phyloP scores from a whole-genome alignment of 2,888 invertebrate genomes.

The Dromius quadrimaculatus region DNA sequence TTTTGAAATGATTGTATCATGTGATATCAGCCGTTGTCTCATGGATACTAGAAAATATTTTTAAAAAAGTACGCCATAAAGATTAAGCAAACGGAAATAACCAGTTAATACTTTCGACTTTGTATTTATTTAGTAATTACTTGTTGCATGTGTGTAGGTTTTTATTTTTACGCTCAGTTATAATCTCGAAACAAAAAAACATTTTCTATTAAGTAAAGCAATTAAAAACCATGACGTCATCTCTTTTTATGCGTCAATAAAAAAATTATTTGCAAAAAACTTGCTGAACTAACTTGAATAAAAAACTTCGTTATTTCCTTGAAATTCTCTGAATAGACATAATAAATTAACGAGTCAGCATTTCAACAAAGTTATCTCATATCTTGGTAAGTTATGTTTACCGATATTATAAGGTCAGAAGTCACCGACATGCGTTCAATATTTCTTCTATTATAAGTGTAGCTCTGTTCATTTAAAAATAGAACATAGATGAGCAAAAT shows the following conservation, averaged over 20 bases:
- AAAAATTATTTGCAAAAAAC: slow-evolving; percentile 8
- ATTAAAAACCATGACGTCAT: background rate
- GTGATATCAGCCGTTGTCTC: no score
- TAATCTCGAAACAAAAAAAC: background rate
- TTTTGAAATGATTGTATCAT: no score
- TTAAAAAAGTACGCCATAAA: no score
- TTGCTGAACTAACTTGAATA: background rate
- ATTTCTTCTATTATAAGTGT: background rate
- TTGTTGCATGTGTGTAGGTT: no score
- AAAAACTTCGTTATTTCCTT: slow-evolving; percentile 4
- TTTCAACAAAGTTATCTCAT: slow-evolving; percentile 14
- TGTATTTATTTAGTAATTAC: no score
- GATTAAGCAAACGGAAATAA: no score
- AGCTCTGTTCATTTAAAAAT: background rate
- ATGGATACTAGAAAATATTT: no score
- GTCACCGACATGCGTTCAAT: slow-evolving; percentile 18
- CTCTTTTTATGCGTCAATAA: background rate
- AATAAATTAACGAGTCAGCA: slow-evolving; percentile 13
- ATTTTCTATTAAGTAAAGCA: background rate
- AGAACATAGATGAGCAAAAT: background rate
- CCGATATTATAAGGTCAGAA: slow-evolving; percentile 16
- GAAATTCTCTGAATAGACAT: slow-evolving; percentile 10
- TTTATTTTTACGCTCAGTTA: background rate
- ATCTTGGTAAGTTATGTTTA: slow-evolving; percentile 11
- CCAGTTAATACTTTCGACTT: no score